These are phyloP conservation scores for Gymnogyps californianus DNA, from an alignment of 2,113 vertebrate species.

Conservation along the genomic window DNA sequence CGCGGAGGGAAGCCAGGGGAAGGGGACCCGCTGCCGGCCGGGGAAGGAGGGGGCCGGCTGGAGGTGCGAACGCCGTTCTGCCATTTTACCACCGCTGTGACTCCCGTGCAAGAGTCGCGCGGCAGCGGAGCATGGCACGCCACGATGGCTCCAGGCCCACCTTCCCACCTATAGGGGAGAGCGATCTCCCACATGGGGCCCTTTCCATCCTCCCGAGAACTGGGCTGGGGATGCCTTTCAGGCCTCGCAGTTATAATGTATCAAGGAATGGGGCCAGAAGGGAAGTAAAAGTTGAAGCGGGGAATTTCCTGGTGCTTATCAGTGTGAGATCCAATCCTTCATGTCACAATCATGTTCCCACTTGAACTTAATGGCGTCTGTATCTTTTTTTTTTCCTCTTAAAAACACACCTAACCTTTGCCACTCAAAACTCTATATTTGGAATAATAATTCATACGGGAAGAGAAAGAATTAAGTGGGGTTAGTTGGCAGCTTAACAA, in stretches of 20 bases:
- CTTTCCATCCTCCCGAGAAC: rapidly evolving
- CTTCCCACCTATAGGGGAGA: rapidly evolving
- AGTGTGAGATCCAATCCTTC: neutral
- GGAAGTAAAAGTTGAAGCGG: neutral
- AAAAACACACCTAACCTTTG: neutral
- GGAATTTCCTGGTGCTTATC: neutral
- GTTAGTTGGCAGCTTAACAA: neutral
- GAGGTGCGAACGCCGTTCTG: rapidly evolving
- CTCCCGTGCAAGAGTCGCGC: rapidly evolving
- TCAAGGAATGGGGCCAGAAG: neutral
- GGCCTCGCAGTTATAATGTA: rapidly evolving
- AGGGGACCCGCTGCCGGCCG: neutral
- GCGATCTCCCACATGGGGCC: rapidly evolving
- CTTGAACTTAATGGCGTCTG: neutral
- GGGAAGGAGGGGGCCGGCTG: too few species aligned
- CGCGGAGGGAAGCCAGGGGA: neutral
- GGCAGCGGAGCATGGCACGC: rapidly evolving
- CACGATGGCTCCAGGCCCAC: rapidly evolving
- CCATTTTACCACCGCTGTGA: rapidly evolving
- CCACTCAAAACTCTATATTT: neutral
- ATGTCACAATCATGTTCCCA: neutral
- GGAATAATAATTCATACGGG: neutral
- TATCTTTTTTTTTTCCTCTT: neutral
- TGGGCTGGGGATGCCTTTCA: rapidly evolving
- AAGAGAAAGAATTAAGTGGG: neutral